Evolutionary conservation across 2,888 invertebrate genomes (phyloP), one percentile per base, ranked within the genome.

Genomic region (Dryomyza anilis): DNA sequence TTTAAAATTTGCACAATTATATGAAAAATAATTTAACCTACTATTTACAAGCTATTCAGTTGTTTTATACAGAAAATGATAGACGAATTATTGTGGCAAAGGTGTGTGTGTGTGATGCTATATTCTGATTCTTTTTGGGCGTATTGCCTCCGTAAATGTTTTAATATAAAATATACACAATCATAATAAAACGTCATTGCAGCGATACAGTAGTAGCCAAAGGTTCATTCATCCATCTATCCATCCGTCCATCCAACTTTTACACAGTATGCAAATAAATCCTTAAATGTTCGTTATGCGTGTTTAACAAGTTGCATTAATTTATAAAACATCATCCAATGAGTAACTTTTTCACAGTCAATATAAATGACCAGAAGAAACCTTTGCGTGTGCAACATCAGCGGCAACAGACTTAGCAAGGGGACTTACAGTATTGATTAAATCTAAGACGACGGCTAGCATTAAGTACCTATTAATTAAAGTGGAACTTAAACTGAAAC

Each of bases 401-500:
- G 48, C 59, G 25, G 48, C 33, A 36, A 29, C 4, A 56, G 23
- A 25, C 56, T 56, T 56, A 56, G 36, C 45, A 45, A 29, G 27
- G 16, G 33, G 59, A n/a, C 30, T 27, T 60, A 39, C 12, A 36
- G 27, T 60, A 8, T 7, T 50, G 10, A 27, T 53, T 61, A 53
- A 27, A 43, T 21, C 27, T 52, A 55, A 45, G 21, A 43, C 36
- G 53, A 61, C n/a, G n/a, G n/a, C 43, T 52, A 61, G 45, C 50
- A 36, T 14, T 21, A 23, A 48, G 61, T 55, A 50, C n/a, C 33
- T 61, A 65, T 85, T 88, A 94, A 86, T 95, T 95, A 85, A 96
- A 98, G 85, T 97, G 95, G 87, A 97, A 98, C 85, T 95, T 95
- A 86, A 97, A 98, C 84, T 96, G 94, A 89, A 96, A 97, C 83